Percentiles rank a stretch among this genome's conserved stretches.
Evolutionary conservation across 2,113 vertebrate genomes (phyloP).

Genomic region (Datnioides undecimradiatus): DNA sequence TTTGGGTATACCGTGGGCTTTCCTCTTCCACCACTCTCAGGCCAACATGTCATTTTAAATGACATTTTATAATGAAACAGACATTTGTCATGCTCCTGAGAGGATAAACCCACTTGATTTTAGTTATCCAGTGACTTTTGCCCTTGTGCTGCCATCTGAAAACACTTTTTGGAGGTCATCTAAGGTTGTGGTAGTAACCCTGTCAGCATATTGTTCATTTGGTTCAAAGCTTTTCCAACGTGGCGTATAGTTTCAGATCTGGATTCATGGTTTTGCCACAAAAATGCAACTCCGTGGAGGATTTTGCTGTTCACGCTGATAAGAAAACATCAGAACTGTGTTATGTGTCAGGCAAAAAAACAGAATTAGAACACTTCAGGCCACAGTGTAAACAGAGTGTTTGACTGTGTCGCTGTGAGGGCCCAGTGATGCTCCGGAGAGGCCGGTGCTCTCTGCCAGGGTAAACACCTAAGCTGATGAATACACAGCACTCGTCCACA

Average conservation of each 20-base stretch:
- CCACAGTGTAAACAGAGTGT: not conserved
- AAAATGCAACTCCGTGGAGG: not conserved
- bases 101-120: not conserved
- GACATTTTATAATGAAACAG: not conserved
- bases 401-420: not conserved
- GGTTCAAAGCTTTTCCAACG: not conserved
- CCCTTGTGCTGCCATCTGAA: not conserved
- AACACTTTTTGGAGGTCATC: not conserved
- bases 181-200: not conserved
- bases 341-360: not conserved
- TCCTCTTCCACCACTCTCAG: too few relatives aligned
- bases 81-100: not conserved
- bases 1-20: too few relatives aligned
- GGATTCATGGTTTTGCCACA: not conserved
- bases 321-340: not conserved
- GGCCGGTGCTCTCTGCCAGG: slow-evolving; percentile 27
- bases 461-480: slow-evolving; percentile 54
- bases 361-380: not conserved
- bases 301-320: not conserved
- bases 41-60: too few relatives aligned
- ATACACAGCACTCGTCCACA: slow-evolving; percentile 43
- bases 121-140: not conserved
- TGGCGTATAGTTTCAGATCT: not conserved
- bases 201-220: not conserved
- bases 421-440: slow-evolving; percentile 19